A percentile compares a stretch with the other conserved stretches of the same genome.
Conservation (phyloP, 2,113 vertebrate species). For the Notothenia rossii region DNA sequence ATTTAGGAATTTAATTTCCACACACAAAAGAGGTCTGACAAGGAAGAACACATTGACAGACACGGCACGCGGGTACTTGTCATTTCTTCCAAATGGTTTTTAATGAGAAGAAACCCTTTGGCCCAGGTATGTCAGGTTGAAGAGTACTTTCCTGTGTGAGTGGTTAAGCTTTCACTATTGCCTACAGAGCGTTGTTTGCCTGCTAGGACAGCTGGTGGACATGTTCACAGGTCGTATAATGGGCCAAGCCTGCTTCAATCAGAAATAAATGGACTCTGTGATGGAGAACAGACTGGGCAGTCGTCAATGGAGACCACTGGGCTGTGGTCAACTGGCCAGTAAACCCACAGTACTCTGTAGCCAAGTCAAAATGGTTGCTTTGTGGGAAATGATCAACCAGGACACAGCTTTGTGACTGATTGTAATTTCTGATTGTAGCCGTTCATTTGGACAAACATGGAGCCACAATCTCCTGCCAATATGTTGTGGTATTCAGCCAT, state of each 20-base stretch:
- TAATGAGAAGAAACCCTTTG: conserved; percentile 68
- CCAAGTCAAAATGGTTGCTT: conserved; percentile 50
- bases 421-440: conserved; percentile 53
- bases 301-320: conserved; percentile 50
- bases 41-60: conserved; percentile 78
- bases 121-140: conserved; percentile 62
- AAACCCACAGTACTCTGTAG: conserved; percentile 35
- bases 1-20: conserved; percentile 83
- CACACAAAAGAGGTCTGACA: conserved; percentile 79
- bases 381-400: conserved; percentile 56
- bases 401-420: conserved; percentile 58
- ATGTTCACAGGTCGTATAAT: conserved; percentile 35
- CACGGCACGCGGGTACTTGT: conserved; percentile 62
- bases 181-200: conserved; percentile 20
- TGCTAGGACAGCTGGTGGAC: conserved; percentile 41
- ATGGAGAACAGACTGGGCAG: conserved; percentile 40
- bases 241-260: conserved; percentile 61
- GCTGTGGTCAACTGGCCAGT: conserved; percentile 61
- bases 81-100: conserved; percentile 70
- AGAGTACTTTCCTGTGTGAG: conserved; percentile 45
- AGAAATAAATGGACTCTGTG: conserved; percentile 67
- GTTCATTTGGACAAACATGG: conserved; percentile 48
- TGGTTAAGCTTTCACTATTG: conserved; percentile 37
- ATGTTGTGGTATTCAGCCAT: conserved; percentile 17
- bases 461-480: conserved; percentile 18